Base-by-base conservation (phyloP, 2,797 vertebrate genomes). In the Gymnoscopelus braueri region DNA sequence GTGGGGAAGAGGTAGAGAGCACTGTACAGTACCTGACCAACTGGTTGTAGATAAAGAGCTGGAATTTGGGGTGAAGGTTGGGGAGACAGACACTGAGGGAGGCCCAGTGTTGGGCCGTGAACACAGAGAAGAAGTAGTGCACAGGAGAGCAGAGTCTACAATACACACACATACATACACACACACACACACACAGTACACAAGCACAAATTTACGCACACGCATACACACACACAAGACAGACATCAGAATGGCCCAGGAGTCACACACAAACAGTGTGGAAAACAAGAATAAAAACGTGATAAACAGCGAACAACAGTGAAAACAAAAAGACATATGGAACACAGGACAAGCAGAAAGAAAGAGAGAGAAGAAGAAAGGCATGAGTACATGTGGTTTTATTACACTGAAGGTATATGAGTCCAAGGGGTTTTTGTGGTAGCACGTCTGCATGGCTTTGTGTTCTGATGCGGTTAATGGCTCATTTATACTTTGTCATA, bases 31-130 rank as follows among this genome's bases (percentile, higher is more conserved):
- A 99, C 97, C 97, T 99, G 97, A 96, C 96, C 96, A 98, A 97
- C 93, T 99, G 97, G 94, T 96, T 98, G 97, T 95, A 97, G 98
- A 99, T 97, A 98, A 98, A 98, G 91, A 97, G 96, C 97, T 98
- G 97, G 96, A 98, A 96, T 97, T 98, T 98, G 96, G 97, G 97
- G 88, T 97, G 96, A 85, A 98, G 97, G 88, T 97, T 98, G 94
- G 96, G 96, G 91, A 99, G 97, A 98, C 97, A 98, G 93, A 98
- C 95, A 98, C 95, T 97, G 94, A 99, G 96, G 95, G 95, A 98
- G 84, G 97, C 97, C 97, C 97, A 99, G 95, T 98, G 96, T 80
- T 96, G 96, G 96, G 97, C 95, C 93, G 96, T 97, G 94, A 99
- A 98, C 95, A 99, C 96, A 97, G 97, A 99, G 95, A 99, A 96